Conservation (phyloP, 2,888 invertebrate species). For the Craniophora ligustri region DNA sequence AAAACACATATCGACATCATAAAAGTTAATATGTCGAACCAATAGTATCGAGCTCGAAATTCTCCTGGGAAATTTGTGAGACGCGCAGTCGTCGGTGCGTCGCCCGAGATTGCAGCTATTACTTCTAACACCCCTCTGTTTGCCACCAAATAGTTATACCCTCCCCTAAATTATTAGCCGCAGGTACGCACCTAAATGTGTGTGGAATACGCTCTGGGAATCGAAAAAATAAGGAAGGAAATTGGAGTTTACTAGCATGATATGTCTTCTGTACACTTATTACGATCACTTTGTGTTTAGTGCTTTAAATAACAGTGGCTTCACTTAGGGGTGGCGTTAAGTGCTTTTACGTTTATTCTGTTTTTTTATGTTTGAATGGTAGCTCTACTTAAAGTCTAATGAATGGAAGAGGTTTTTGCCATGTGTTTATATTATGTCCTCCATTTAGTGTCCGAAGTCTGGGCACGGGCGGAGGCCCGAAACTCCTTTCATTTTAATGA, state of each 20-base stretch:
- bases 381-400: no score
- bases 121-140: conserved; percentile 81
- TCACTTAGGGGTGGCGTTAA: conserved; percentile 9
- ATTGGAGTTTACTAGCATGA: conserved; percentile 70
- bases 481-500: no score
- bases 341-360: conserved; percentile 7
- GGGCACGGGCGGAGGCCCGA: no score
- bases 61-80: conserved; percentile 83
- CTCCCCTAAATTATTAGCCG: conserved; percentile 79
- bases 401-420: no score
- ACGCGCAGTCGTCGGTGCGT: conserved; percentile 69
- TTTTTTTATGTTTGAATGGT: conserved; percentile 10
- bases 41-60: conserved; percentile 64
- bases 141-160: conserved; percentile 80
- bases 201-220: conserved; percentile 64
- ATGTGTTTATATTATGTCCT: no score
- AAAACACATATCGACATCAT: not conserved
- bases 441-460: no score
- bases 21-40: conserved; percentile 54
- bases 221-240: conserved; percentile 70
- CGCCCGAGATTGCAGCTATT: conserved; percentile 84
- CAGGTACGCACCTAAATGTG: conserved; percentile 68
- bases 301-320: conserved; percentile 22
- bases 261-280: conserved; percentile 48
- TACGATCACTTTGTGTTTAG: conserved; percentile 42